Conservation (phyloP, 2,797 vertebrate species). For the Pseudomugil tenellus region DNA sequence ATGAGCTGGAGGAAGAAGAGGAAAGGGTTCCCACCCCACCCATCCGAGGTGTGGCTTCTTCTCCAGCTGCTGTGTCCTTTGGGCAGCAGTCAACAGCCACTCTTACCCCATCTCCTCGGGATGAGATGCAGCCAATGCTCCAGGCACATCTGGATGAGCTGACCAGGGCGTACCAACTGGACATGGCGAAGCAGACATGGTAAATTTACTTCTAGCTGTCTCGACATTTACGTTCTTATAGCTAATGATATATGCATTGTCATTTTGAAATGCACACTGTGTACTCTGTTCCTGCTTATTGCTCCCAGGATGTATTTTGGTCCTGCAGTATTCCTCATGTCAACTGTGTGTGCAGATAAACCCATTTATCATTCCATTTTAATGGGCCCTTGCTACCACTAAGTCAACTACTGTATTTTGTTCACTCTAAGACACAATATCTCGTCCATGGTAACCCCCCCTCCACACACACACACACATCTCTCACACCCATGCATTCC, state of each 20-base stretch:
- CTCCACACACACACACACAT: neutral
- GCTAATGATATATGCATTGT: slow-evolving; percentile 19
- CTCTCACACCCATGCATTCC: slow-evolving; percentile 34
- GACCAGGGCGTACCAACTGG: slow-evolving; percentile 95
- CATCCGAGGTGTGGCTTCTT: slow-evolving; percentile 94
- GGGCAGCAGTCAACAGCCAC: slow-evolving; percentile 98
- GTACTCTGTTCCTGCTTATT: slow-evolving; percentile 31
- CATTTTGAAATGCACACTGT: slow-evolving; percentile 33
- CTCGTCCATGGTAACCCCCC: slow-evolving; percentile 42
- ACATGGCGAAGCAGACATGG: slow-evolving; percentile 97
- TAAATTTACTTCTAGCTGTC: slow-evolving; percentile 55
- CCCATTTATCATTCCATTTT: slow-evolving; percentile 78
- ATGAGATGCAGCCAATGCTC: slow-evolving; percentile 98
- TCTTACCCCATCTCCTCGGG: slow-evolving; percentile 95
- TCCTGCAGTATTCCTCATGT: slow-evolving; percentile 47
- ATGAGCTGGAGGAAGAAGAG: slow-evolving; percentile 97
- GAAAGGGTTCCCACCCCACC: slow-evolving; percentile 97
- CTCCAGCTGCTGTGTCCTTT: slow-evolving; percentile 95
- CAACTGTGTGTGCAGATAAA: slow-evolving; percentile 64
- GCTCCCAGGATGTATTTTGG: slow-evolving; percentile 47
- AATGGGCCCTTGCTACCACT: slow-evolving; percentile 72
- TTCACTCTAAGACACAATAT: slow-evolving; percentile 60
- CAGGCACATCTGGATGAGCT: slow-evolving; percentile 96
- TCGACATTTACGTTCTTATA: neutral
- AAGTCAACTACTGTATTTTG: slow-evolving; percentile 64